These are phyloP conservation scores for Fringilla coelebs DNA, from an alignment of 2,797 vertebrate species.

Conservation along the genomic window DNA sequence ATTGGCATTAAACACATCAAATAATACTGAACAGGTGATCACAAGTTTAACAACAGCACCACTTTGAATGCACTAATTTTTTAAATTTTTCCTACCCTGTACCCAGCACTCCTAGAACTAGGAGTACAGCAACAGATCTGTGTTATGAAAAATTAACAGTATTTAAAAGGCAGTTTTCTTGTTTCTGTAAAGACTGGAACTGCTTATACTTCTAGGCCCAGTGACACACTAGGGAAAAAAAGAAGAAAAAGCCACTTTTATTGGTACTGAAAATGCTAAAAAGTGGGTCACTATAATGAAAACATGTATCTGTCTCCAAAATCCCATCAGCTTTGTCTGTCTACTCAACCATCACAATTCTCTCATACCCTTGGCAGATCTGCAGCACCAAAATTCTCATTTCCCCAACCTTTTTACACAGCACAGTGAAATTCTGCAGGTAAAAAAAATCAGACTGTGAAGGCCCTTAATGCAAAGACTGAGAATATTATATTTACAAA, in stretches of 20 bases:
- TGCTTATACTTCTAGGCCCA: not conserved
- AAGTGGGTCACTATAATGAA: not conserved
- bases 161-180: not conserved
- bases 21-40: not conserved
- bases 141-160: not conserved
- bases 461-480: not conserved
- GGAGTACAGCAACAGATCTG: not conserved
- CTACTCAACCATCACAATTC: not conserved
- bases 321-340: not conserved
- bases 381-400: not conserved
- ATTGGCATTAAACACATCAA: not conserved
- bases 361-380: not conserved
- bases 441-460: not conserved
- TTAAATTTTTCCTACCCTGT: not conserved
- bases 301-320: not conserved
- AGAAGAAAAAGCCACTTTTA: not conserved
- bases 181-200: not conserved
- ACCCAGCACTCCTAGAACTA: not conserved
- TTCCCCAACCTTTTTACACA: not conserved
- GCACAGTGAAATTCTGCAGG: not conserved
- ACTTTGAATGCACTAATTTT: not conserved
- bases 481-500: not conserved
- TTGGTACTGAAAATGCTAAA: not conserved
- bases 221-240: not conserved
- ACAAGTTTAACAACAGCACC: not conserved